These are phyloP conservation scores for Indicator indicator DNA, from an alignment of 2,113 vertebrate species.

Conservation along the genomic window DNA sequence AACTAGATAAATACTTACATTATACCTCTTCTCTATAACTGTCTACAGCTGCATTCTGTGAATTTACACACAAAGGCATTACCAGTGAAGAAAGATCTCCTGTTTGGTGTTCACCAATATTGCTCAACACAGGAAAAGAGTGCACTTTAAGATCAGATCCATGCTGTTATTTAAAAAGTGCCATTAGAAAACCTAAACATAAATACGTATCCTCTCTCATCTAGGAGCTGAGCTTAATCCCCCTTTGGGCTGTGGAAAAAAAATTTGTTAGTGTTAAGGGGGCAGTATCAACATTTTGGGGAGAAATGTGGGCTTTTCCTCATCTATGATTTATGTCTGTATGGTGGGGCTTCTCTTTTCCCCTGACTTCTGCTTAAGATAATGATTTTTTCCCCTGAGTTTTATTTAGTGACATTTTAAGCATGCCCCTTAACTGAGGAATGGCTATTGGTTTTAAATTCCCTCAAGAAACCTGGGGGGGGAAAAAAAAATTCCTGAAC, in stretches of 20 bases:
- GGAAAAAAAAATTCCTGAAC: not conserved
- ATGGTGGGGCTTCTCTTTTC: not conserved
- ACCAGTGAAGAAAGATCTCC: not conserved
- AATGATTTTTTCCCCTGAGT: not conserved
- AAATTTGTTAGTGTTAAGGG: not conserved
- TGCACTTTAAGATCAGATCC: not conserved
- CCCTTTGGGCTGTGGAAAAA: not conserved
- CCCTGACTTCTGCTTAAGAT: not conserved
- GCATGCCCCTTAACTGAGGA: not conserved
- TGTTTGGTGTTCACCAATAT: not conserved
- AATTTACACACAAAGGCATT: not conserved
- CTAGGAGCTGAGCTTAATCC: not conserved
- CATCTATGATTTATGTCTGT: not conserved
- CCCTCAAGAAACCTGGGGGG: not conserved
- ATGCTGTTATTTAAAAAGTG: not conserved
- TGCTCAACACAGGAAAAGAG: not conserved
- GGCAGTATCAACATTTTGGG: not conserved
- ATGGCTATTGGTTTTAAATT: not conserved
- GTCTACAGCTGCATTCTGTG: not conserved
- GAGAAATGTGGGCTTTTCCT: not conserved
- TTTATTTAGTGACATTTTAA: not conserved
- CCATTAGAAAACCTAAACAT: not conserved
- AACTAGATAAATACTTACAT: slow-evolving; percentile 9
- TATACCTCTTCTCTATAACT: not conserved
- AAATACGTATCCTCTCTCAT: not conserved